A percentile compares a stretch with the other conserved stretches of the same genome.
Evolutionary conservation across 2,888 invertebrate species (phyloP).

Genomic region (Caenorhabditis panamensis): DNA sequence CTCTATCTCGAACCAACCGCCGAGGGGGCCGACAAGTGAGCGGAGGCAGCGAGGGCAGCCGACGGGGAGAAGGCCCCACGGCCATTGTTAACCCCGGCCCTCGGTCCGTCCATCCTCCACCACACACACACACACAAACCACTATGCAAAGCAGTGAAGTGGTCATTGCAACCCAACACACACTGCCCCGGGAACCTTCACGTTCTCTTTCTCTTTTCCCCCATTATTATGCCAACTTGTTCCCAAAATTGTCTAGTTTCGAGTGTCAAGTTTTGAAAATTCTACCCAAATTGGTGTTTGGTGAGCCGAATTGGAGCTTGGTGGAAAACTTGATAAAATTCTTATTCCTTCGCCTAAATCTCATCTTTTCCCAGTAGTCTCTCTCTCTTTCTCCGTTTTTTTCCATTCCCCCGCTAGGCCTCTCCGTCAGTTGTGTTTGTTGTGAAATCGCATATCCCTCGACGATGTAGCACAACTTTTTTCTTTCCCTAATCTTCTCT

Average conservation of each 20-base stretch:
- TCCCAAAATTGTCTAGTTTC: neutral
- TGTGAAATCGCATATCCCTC: constrained; percentile 55
- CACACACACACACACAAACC: constrained; percentile 16
- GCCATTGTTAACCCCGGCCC: constrained; percentile 60
- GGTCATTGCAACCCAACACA: constrained; percentile 38
- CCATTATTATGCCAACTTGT: constrained; percentile 11
- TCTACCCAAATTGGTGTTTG: neutral
- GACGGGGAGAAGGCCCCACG: constrained; percentile 34
- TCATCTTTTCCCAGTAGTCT: constrained; percentile 14
- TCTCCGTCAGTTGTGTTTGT: constrained; percentile 39
- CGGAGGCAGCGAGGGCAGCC: constrained; percentile 30
- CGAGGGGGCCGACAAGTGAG: constrained; percentile 45
- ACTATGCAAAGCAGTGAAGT: constrained; percentile 57
- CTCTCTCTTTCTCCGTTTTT: constrained; percentile 21
- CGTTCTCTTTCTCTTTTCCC: neutral
- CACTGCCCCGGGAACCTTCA: constrained; percentile 8
- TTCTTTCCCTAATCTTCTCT: constrained; percentile 19
- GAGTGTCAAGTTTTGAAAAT: neutral
- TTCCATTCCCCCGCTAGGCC: neutral
- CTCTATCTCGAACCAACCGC: constrained; percentile 56
- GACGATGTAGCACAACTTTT: constrained; percentile 9
- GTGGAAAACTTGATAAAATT: too few species aligned
- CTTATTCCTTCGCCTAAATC: constrained; percentile 21
- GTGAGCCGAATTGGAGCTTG: too few species aligned
- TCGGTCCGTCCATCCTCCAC: constrained; percentile 31